Evolutionary conservation across 1,140 invertebrate species (phyloP), one percentile per base, ranked within the genome.

Genomic region (Drosophila insularis): DNA sequence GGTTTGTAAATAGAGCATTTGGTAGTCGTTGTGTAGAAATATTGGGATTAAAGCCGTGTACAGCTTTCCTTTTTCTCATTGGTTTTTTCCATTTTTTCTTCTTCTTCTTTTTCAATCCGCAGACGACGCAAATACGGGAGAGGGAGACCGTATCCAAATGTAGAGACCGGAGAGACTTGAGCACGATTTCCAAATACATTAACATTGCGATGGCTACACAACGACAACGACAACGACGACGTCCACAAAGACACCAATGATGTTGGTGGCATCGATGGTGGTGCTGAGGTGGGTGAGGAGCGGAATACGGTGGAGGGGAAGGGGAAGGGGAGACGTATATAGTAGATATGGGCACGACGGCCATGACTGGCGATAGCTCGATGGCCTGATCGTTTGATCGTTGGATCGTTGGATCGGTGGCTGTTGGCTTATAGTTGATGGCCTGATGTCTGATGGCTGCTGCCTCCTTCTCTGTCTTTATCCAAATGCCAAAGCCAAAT

Each of bases 101-200:
- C 23, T 23, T 23, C 23, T 27, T 27, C 27, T 27, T 5, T 89
- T 73, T 89, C 54, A 73, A 70, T 68, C 78, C 71, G 17, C 64
- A 35, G 62, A 60, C 56, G 67, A 21, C 17, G 43, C 43, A 50
- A 50, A 50, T 50, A 50, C 43, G 43, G 43, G 43, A 63, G 14
- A 56, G 23, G 53, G 55, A 68, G 65, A 55, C 59, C 43, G 55
- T 21, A 50, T 21, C 43, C 43, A 27, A 63, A 66, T 35, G 19
- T 21, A 17, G 58, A 73, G 43, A 55, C 63, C 78, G 72, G 67
- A 59, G 53, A 50, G 43, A 50, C 43, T 39, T 39, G 81, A 61
- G 74, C 86, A 90, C 87, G 87, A 90, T 90, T 90, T 90, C 77
- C 87, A 90, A 90, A 90, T 78, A 84, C 87, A 90, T 90, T 85